Base-by-base conservation (phyloP, 2,113 vertebrate genomes). In the Brachyistius frenatus region DNA sequence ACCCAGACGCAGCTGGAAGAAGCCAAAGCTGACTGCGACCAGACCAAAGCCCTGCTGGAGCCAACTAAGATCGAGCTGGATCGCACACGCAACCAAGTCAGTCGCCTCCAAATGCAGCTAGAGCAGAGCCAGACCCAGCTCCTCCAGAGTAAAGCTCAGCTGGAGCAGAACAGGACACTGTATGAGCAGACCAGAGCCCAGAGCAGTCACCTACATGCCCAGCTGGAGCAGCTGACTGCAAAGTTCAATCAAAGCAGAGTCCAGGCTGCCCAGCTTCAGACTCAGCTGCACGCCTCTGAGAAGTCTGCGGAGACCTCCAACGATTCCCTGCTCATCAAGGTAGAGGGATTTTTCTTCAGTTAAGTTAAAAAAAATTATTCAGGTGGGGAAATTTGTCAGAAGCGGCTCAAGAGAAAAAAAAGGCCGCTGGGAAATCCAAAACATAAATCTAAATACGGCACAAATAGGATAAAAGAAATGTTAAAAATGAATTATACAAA, bases 251-350 rank as follows among this genome's bases (percentile, higher is more conserved):
- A 89, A 1, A 75, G 71, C 93, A 88, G 78, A 83, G 88, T 72
- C 58, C 89, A 93, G 54, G 86, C 91, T 0, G 81, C 77, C 54
- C 86, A 81, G 89, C 92, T 97, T 36, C 95, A 95, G 61, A 81
- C 86, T 41, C 93, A 94, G 84, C 94, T 96, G 41, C 89, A 90
- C 35, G 83, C 90, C 66, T 94, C 93, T 5, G 92, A 96, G 74
- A 90, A 94, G 81, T 85, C 94, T 2, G 87, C 95, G 80, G 93
- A 94, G 84, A 92, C 88, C 44, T 88, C 94, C 53, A 93, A 88
- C 30, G 96, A 96, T 89, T 93, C 91, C 52, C 89, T 96, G 30
- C 94, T 97, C 90, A 92, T 95, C 78, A 97, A 97, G 94, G 97
- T 97, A 76, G 73, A 89, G 7, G 23, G 23, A 23, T 23, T 23